A percentile compares a stretch with the other conserved stretches of the same genome.
Evolutionary conservation across 1,140 invertebrate genomes (phyloP).

Genomic region (Alviniconcha marisindica): DNA sequence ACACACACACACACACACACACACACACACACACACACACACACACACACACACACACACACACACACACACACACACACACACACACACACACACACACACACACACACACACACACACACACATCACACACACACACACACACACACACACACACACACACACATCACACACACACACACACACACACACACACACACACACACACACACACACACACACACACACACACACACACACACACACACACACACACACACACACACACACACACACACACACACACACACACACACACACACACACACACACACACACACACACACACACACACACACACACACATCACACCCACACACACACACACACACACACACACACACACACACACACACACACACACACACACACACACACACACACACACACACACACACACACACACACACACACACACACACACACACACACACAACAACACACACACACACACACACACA

Average conservation of each 20-base stretch:
- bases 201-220: slow-evolving; percentile 1
- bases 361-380: background rate
- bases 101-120: too few relatives aligned
- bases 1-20: too few relatives aligned
- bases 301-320: slow-evolving; percentile 21
- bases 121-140: too few relatives aligned
- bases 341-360: background rate
- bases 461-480: background rate
- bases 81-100: too few relatives aligned
- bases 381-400: background rate
- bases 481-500: background rate
- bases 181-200: too few relatives aligned
- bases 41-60: too few relatives aligned
- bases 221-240: background rate
- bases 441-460: background rate
- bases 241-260: background rate
- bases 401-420: too few relatives aligned
- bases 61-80: too few relatives aligned
- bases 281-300: slow-evolving; percentile 24
- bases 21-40: too few relatives aligned
- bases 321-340: background rate
- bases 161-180: background rate
- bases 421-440: too few relatives aligned
- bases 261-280: slow-evolving; percentile 10
- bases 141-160: too few relatives aligned